These are phyloP conservation scores for Epinephelus malabaricus DNA, from an alignment of 2,797 vertebrate genomes.

Conservation along the genomic window DNA sequence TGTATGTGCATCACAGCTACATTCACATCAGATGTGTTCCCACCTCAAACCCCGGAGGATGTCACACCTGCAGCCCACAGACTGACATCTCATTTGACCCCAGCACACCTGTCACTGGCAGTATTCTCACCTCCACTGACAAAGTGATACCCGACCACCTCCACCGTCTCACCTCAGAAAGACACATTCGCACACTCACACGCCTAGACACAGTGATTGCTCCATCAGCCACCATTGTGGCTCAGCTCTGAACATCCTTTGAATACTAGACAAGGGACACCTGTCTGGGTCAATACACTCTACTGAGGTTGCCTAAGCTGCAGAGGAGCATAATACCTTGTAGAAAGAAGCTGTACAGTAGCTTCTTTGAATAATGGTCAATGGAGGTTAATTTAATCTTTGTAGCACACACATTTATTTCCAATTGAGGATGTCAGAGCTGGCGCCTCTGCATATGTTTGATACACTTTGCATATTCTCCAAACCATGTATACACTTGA, in stretches of 20 bases:
- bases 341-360: constrained; percentile 15
- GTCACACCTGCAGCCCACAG: constrained; percentile 67
- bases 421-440: constrained; percentile 44
- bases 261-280: constrained; percentile 38
- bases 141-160: constrained; percentile 48
- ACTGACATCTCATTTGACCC: constrained; percentile 71
- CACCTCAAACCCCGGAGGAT: constrained; percentile 44
- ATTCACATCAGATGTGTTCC: constrained; percentile 33
- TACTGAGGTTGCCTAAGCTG: constrained; percentile 25
- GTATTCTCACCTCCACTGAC: constrained; percentile 59
- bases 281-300: constrained; percentile 45
- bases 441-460: constrained; percentile 38
- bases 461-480: constrained; percentile 48
- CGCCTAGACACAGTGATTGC: constrained; percentile 33
- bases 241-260: constrained; percentile 36
- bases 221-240: constrained; percentile 41
- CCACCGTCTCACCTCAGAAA: constrained; percentile 29
- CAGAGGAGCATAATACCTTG: constrained; percentile 19
- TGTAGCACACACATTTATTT: constrained; percentile 38
- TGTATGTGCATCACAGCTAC: constrained; percentile 10
- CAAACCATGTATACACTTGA: constrained; percentile 33
- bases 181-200: constrained; percentile 11
- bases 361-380: constrained; percentile 30
- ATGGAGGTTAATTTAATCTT: constrained; percentile 51
- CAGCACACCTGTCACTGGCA: constrained; percentile 42